These are phyloP conservation scores for Trochalopteron elliotii DNA, from an alignment of 2,113 vertebrate species.

Conservation along the genomic window DNA sequence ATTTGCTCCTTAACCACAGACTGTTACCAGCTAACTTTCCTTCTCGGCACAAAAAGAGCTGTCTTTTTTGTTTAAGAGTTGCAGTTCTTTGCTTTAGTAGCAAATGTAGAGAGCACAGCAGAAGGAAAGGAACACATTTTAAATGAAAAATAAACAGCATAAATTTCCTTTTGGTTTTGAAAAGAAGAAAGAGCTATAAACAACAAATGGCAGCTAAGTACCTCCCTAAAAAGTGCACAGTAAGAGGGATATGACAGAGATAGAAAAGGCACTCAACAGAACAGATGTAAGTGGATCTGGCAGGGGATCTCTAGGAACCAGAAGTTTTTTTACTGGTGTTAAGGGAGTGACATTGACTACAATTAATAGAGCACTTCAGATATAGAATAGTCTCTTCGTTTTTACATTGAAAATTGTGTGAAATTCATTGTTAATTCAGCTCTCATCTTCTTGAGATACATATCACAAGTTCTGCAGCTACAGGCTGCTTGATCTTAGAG, in stretches of 20 bases:
- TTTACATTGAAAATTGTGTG: background rate
- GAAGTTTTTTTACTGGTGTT: background rate
- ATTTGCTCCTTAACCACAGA: background rate
- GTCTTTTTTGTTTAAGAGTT: background rate
- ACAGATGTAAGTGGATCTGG: background rate
- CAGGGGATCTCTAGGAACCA: background rate
- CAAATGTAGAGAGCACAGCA: background rate
- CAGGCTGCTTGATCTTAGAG: background rate
- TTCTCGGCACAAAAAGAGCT: background rate
- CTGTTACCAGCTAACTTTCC: background rate
- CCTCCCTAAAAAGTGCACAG: background rate
- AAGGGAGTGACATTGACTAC: background rate
- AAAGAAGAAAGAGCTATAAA: background rate
- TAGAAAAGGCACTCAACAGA: background rate
- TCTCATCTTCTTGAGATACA: accelerated
- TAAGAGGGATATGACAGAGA: background rate
- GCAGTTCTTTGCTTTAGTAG: background rate
- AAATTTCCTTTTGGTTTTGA: background rate
- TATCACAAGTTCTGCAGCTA: background rate
- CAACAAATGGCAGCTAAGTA: background rate
- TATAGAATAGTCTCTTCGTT: background rate
- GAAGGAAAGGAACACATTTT: background rate
- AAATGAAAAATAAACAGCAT: background rate
- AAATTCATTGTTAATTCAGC: background rate
- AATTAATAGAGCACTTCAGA: background rate